A percentile compares a stretch with the other conserved stretches of the same genome.
These are phyloP conservation scores for Drosophila orena DNA, from an alignment of 1,140 invertebrate species.

Conservation along the genomic window DNA sequence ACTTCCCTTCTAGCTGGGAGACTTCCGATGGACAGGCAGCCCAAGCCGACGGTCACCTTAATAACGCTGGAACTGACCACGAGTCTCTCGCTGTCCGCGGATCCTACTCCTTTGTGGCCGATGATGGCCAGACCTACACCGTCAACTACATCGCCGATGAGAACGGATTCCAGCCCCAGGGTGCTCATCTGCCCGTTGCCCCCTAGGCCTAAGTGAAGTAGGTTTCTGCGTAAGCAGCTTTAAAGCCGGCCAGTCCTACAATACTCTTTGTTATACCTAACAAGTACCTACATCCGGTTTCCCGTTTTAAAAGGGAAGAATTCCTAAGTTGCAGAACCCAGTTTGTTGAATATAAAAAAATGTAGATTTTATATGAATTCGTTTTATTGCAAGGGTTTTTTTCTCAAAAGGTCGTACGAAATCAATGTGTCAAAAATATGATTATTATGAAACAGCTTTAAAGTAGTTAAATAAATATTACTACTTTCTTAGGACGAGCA, in stretches of 20 bases:
- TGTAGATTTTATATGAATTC: slow-evolving; percentile 11
- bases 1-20: slow-evolving; percentile 28
- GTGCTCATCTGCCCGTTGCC: slow-evolving; percentile 87
- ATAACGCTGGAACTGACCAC: slow-evolving; percentile 48
- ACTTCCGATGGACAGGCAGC: slow-evolving; percentile 49
- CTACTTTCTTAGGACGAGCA: too few species aligned
- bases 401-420: too few species aligned
- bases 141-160: slow-evolving; percentile 90
- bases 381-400: slow-evolving; percentile 4
- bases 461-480: too few species aligned
- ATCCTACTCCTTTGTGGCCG: slow-evolving; percentile 86
- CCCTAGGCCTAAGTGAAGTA: slow-evolving; percentile 34
- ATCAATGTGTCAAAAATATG: too few species aligned
- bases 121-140: slow-evolving; percentile 88
- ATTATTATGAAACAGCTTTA: too few species aligned
- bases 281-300: slow-evolving; percentile 1
- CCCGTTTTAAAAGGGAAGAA: not conserved
- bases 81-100: slow-evolving; percentile 86
- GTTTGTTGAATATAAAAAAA: slow-evolving; percentile 45
- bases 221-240: slow-evolving; percentile 10
- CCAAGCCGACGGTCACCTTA: slow-evolving; percentile 22
- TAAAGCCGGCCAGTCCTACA: slow-evolving; percentile 9
- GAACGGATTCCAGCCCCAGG: slow-evolving; percentile 90
- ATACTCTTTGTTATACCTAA: slow-evolving; percentile 30
- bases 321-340: slow-evolving; percentile 25